A percentile compares a stretch with the other conserved stretches of the same genome.
Conservation (phyloP, 2,888 invertebrate genomes). For the Listrodromus nycthemerus region DNA sequence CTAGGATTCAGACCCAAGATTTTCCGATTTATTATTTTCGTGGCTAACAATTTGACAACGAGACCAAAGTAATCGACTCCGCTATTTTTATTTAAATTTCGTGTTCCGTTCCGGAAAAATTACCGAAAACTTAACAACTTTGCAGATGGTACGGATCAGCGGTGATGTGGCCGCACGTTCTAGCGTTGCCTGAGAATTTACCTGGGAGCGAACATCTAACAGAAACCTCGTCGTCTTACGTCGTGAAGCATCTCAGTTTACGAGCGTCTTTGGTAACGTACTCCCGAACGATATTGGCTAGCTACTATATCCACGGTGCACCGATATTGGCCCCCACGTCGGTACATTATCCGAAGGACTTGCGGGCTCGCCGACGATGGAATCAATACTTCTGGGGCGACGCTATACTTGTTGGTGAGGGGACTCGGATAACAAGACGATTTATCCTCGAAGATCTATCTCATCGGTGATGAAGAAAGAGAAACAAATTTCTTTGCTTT, state of each 20-base stretch:
- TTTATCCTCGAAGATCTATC: background rate
- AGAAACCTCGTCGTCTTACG: conserved; percentile 58
- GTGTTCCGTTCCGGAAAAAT: background rate
- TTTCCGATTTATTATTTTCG: no score
- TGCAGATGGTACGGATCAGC: conserved; percentile 74
- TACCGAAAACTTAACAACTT: background rate
- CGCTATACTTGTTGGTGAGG: conserved; percentile 71
- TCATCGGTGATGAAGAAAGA: background rate
- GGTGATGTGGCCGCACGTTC: conserved; percentile 71
- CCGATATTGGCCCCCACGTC: conserved; percentile 70
- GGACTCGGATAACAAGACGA: background rate
- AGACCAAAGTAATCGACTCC: no score
- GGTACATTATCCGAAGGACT: conserved; percentile 68
- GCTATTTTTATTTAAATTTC: no score
- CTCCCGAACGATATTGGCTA: conserved; percentile 67
- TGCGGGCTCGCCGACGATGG: conserved; percentile 48
- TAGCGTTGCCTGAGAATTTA: conserved; percentile 68
- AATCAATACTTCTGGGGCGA: conserved; percentile 75
- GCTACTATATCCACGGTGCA: conserved; percentile 56
- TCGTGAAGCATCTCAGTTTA: conserved; percentile 63
- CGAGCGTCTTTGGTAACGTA: conserved; percentile 70
- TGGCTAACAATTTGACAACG: no score
- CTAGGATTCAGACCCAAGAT: no score
- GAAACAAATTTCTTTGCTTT: background rate
- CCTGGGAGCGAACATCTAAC: conserved; percentile 67